Evolutionary conservation across 37 sponge, comb jelly and placozoan species (phyloP), one percentile per base, ranked within the genome.

Genomic region (Crambe crambe): DNA sequence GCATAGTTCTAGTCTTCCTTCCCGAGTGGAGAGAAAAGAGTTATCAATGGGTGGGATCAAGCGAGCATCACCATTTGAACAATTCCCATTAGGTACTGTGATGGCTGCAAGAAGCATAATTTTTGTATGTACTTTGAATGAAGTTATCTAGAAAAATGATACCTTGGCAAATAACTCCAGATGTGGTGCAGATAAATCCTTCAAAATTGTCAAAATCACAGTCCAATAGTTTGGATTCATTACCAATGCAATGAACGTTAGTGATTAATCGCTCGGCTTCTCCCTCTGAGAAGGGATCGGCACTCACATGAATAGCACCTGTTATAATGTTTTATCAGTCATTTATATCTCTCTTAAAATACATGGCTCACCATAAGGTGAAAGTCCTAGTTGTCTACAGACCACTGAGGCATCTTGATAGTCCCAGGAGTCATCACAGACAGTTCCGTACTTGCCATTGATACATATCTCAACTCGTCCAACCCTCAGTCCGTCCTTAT

Each of bases 401-500:
- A 83, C 84, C 4, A 83, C 76, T 56, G 84, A 58, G 18, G 84
- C 84, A 69, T 83, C 84, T 42, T 15, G 29, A 29, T 83, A 26
- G 41, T 58, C 77, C 84, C 84, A 83, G 17, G 32, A 56, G n/a
- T 75, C 37, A 54, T 67, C 29, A 42, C 84, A 83, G 68, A 83
- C 58, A 2, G 84, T 58, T 36, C 84, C 84, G 75, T 75, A 83
- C 12, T 69, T 75, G 21, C 84, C 84, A 41, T 58, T 58, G 17
- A 75, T 22, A 56, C 84, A 83, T 42, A 83, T 70, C 42, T 83
- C 84, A 42, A 83, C 84, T 57, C 84, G 75, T 10, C 84, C 84
- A 0, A 57, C 54, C 25, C 41, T 56, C 41, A 83, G 77, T 58
- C 62, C 77, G 42, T 83, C 70, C 25, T 75, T 83, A 40, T 71